phyloP scores from a whole-genome alignment of 1,140 invertebrate species.

The Reticulitermes speratus region DNA sequence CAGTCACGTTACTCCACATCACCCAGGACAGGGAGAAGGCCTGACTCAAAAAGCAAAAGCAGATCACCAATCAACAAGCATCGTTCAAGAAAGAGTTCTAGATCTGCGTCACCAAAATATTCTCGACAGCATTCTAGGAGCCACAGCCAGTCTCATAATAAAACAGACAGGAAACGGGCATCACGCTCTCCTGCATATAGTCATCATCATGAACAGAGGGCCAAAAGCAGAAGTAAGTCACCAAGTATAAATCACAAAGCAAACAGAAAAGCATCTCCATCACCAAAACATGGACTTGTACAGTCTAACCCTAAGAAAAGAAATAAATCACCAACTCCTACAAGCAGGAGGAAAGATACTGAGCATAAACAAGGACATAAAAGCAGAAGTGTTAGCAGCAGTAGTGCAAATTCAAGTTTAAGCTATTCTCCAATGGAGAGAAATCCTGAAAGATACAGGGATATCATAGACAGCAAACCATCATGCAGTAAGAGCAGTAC shows the following conservation, averaged over 20 bases:
- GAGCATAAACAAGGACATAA: constrained; percentile 12
- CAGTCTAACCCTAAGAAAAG: constrained; percentile 8
- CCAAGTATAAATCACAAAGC: constrained; percentile 15
- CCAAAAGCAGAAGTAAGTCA: constrained; percentile 26
- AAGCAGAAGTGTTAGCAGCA: constrained; percentile 29
- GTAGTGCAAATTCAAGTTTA: constrained; percentile 32
- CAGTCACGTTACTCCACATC: constrained; percentile 21
- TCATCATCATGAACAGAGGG: not conserved
- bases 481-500: not conserved
- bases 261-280: not conserved
- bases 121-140: not conserved
- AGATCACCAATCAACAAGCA: constrained; percentile 20
- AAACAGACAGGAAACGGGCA: not conserved
- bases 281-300: not conserved
- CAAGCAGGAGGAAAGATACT: not conserved
- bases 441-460: constrained; percentile 32
- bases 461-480: constrained; percentile 23
- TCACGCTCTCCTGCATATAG: constrained; percentile 21
- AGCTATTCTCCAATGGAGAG: constrained; percentile 33
- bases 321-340: not conserved
- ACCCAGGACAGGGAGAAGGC: constrained; percentile 15
- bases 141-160: not conserved
- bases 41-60: constrained; percentile 20
- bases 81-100: constrained; percentile 13
- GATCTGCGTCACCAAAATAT: constrained; percentile 17